Conservation (phyloP, 2,888 invertebrate genomes). For the Macrostomum cliftonense region DNA sequence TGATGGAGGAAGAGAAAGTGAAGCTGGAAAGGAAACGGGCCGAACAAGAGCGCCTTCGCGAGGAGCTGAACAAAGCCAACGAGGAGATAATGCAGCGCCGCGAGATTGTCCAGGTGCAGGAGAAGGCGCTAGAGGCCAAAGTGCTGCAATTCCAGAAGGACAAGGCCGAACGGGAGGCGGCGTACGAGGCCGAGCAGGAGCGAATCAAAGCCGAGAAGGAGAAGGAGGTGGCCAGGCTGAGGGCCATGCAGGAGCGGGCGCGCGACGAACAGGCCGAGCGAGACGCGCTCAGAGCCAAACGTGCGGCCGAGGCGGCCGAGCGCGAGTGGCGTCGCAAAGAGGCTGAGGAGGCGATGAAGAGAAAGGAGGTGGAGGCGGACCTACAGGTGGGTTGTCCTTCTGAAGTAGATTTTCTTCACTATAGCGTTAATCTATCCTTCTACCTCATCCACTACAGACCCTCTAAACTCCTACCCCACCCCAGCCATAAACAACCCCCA, state of each 20-base stretch:
- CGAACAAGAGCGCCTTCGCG: constrained; percentile 21
- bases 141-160: constrained; percentile 34
- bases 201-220: constrained; percentile 34
- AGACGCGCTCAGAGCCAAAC: constrained; percentile 33
- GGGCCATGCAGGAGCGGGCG: constrained; percentile 33
- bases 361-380: constrained; percentile 28
- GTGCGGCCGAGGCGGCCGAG: constrained; percentile 24
- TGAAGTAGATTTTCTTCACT: no score
- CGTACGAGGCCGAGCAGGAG: constrained; percentile 16
- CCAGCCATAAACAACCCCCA: no score
- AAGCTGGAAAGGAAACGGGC: constrained; percentile 23
- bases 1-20: constrained; percentile 32
- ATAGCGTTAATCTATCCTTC: no score
- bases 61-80: constrained; percentile 33
- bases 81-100: constrained; percentile 28
- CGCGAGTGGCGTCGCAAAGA: constrained; percentile 37
- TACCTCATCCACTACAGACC: no score
- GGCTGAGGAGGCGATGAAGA: constrained; percentile 26
- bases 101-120: constrained; percentile 26
- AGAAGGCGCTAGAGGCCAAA: constrained; percentile 27
- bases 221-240: constrained; percentile 30
- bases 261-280: constrained; percentile 35
- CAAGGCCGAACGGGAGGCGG: constrained; percentile 23
- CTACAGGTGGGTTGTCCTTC: constrained; percentile 19
- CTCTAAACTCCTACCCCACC: no score